phyloP scores from a whole-genome alignment of 2,113 vertebrate genomes.

The Polypterus bichir region DNA sequence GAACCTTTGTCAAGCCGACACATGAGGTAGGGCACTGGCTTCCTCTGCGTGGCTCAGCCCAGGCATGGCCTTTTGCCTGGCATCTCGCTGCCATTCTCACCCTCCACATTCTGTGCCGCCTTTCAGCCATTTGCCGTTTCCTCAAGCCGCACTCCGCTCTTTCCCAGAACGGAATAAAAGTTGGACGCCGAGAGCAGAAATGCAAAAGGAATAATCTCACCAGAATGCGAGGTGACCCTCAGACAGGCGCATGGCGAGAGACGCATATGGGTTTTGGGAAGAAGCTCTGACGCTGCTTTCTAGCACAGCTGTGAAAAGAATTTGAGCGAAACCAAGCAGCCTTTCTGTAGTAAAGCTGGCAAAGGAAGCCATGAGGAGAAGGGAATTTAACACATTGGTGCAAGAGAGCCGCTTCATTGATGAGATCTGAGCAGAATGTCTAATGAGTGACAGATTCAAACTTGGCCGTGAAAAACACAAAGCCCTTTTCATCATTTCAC shows the following conservation, averaged over 20 bases:
- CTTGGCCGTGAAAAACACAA: constrained; percentile 73
- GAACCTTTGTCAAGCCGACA: too few species aligned
- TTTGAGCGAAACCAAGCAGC: constrained; percentile 51
- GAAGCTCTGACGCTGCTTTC: constrained; percentile 58
- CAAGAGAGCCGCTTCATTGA: constrained; percentile 62
- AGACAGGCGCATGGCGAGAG: constrained; percentile 45
- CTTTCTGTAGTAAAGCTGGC: constrained; percentile 55
- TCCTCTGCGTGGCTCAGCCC: too few species aligned
- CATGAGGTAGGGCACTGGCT: too few species aligned
- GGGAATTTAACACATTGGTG: constrained; percentile 75
- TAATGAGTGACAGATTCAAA: constrained; percentile 74
- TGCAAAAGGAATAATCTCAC: constrained; percentile 58
- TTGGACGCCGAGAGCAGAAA: constrained; percentile 49
- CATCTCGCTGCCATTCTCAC: too few species aligned
- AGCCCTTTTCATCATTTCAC: constrained; percentile 70
- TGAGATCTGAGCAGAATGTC: constrained; percentile 66
- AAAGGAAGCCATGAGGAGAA: constrained; percentile 64
- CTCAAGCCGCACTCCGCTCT: constrained; percentile 4
- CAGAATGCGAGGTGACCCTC: constrained; percentile 65
- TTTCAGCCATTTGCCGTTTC: too few species aligned
- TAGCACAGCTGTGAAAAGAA: constrained; percentile 71
- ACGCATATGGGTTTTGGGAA: constrained; percentile 61
- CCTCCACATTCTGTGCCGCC: too few species aligned
- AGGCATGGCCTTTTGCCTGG: too few species aligned
- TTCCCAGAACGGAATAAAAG: constrained; percentile 41